phyloP scores from a whole-genome alignment of 30 jellyfish, hydroid and myxozoan species.

The Aurelia coerulea region DNA sequence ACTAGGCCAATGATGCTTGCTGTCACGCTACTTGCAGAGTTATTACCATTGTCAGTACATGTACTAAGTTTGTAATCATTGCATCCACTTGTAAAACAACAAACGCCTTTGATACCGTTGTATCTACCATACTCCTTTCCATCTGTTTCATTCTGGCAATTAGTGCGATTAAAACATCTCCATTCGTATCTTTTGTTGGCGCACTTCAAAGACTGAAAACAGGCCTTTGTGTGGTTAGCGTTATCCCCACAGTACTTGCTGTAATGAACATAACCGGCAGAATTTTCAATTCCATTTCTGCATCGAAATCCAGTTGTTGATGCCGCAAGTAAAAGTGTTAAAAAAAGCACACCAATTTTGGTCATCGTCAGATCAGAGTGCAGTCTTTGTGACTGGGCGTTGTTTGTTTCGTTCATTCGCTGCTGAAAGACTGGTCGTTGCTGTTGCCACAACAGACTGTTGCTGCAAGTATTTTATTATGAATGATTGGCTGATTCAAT shows the following conservation, averaged over 20 bases:
- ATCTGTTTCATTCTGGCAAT: neutral
- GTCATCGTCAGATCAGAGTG: no score
- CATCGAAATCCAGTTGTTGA: neutral
- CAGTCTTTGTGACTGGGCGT: no score
- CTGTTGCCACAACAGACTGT: no score
- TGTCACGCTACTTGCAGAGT: neutral
- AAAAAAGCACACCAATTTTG: no score
- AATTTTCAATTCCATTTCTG: slow-evolving; percentile 12
- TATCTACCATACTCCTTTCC: neutral
- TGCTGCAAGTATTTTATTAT: no score
- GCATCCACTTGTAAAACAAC: slow-evolving; percentile 10
- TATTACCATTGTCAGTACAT: neutral
- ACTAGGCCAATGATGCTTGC: neutral
- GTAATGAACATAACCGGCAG: neutral
- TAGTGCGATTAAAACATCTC: slow-evolving; percentile 10
- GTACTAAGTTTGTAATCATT: neutral
- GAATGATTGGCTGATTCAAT: no score
- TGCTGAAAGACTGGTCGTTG: no score
- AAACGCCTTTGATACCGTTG: slow-evolving; percentile 10
- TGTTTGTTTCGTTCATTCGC: no score
- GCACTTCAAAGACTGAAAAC: slow-evolving; percentile 28
- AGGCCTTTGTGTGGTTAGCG: neutral
- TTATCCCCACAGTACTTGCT: neutral
- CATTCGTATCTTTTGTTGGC: neutral
- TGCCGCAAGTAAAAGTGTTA: no score